Conservation (phyloP, 2,888 invertebrate genomes). For the Hoplodrina blanda region DNA sequence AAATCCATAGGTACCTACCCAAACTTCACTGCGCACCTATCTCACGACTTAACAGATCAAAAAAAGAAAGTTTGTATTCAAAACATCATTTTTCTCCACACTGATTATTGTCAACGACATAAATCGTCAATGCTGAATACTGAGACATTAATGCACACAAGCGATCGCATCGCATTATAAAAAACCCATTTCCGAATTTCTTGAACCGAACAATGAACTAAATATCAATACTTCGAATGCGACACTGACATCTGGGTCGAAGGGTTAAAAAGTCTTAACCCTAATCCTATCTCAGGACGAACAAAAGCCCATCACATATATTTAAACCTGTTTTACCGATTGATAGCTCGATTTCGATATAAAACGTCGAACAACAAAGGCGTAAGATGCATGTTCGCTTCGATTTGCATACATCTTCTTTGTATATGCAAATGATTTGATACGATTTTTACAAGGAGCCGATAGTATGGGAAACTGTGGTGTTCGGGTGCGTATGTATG, state of each 20-base stretch:
- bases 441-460: slow-evolving; percentile 78
- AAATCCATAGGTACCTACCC: neutral
- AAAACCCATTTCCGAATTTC: slow-evolving; percentile 85
- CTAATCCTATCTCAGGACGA: slow-evolving; percentile 83
- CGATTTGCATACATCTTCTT: slow-evolving; percentile 89
- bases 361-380: slow-evolving; percentile 82
- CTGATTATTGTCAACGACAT: slow-evolving; percentile 67
- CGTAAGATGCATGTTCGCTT: slow-evolving; percentile 74
- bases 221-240: slow-evolving; percentile 80
- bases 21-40: slow-evolving; percentile 31
- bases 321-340: slow-evolving; percentile 89
- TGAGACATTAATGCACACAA: slow-evolving; percentile 76
- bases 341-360: slow-evolving; percentile 86
- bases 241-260: slow-evolving; percentile 85
- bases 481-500: slow-evolving; percentile 79
- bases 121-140: slow-evolving; percentile 68
- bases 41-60: slow-evolving; percentile 53
- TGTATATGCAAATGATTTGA: slow-evolving; percentile 85
- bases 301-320: slow-evolving; percentile 82
- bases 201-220: slow-evolving; percentile 76
- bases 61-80: slow-evolving; percentile 65
- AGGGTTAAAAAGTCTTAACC: slow-evolving; percentile 79
- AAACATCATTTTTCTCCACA: slow-evolving; percentile 66
- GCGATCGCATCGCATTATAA: slow-evolving; percentile 75
- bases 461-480: slow-evolving; percentile 81